phyloP scores from a whole-genome alignment of 37 sponge, comb jelly and placozoan species.

The Amphimedon queenslandica region DNA sequence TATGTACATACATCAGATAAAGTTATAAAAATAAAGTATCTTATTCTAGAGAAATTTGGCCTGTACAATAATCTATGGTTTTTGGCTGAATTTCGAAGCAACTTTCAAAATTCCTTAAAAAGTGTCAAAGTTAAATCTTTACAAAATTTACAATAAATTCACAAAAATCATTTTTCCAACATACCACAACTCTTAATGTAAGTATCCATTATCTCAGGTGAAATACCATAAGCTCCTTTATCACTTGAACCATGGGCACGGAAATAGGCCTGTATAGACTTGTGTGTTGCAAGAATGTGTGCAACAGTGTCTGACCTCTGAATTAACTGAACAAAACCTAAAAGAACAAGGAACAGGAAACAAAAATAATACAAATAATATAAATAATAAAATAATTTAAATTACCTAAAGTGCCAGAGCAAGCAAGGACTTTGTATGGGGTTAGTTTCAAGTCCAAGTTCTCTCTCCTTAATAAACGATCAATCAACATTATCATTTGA shows the following conservation, averaged over 20 bases:
- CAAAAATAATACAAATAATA: background rate
- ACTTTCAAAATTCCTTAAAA: too few species aligned
- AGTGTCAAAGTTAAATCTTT: too few species aligned
- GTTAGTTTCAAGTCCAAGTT: slow-evolving; percentile 97
- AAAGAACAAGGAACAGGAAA: background rate
- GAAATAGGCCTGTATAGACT: slow-evolving; percentile 81
- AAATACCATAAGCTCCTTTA: slow-evolving; percentile 59
- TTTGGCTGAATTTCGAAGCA: too few species aligned
- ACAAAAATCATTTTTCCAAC: slow-evolving; percentile 6
- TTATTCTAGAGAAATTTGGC: too few species aligned
- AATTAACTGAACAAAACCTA: slow-evolving; percentile 86
- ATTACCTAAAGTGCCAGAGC: slow-evolving; percentile 41
- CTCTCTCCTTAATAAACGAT: slow-evolving; percentile 85
- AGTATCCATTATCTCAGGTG: slow-evolving; percentile 95
- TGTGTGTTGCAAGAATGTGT: slow-evolving; percentile 71
- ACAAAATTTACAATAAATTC: too few species aligned
- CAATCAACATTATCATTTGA: slow-evolving; percentile 95
- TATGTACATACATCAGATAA: too few species aligned
- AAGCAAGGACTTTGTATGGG: slow-evolving; percentile 91
- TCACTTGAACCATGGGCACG: slow-evolving; percentile 41
- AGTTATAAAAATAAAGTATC: too few species aligned
- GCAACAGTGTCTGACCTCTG: slow-evolving; percentile 73
- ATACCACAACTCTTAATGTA: slow-evolving; percentile 95
- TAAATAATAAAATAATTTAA: background rate
- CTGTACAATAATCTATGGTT: too few species aligned